Evolutionary conservation across 2,113 vertebrate genomes (phyloP), one percentile per base, ranked within the genome.

Genomic region (Candoia aspera): DNA sequence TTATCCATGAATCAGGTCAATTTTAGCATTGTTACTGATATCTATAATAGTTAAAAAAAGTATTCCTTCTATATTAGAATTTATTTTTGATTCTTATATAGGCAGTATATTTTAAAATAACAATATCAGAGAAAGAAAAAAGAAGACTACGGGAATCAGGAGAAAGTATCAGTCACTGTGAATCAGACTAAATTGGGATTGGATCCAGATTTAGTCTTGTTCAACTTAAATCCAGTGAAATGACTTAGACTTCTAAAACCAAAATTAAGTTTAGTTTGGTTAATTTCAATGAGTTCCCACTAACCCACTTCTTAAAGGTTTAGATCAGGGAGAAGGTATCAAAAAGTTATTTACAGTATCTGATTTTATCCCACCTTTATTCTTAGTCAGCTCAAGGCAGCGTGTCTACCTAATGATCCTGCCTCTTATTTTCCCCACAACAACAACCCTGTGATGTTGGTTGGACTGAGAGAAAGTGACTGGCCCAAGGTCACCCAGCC

Each of bases 21-120:
- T 94, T 95, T 94, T 93, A 93, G 46, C 84, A n/a, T 92, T 95
- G 93, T 62, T 89, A 90, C 87, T 93, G 92, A 94, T 89, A 95
- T 85, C 91, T 91, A 62, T 93, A 94, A 92, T 93, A 88, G 85
- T 90, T 62, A 15, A 60, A 84, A 84, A 87, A n/a, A 84, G 6
- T 55, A 49, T 49, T 19, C 19, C 9, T 59, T 89, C 13, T 87
- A 17, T 93, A 73, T 86, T 87, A 58, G 37, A 95, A 95, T 94
- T 96, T 93, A 79, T 93, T 90, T 89, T 93, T 19, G 42, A 54
- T n/a, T 87, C 24, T 91, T 93, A 91, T 89, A 95, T 17, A 87
- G 93, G 68, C 64, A 93, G 68, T 91, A 93, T 59, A 90, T 90
- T 95, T 94, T 94, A 94, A 85, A 94, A 94, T 92, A 92, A 94